Conservation (phyloP, 1,140 invertebrate species). For the Cydia amplana region DNA sequence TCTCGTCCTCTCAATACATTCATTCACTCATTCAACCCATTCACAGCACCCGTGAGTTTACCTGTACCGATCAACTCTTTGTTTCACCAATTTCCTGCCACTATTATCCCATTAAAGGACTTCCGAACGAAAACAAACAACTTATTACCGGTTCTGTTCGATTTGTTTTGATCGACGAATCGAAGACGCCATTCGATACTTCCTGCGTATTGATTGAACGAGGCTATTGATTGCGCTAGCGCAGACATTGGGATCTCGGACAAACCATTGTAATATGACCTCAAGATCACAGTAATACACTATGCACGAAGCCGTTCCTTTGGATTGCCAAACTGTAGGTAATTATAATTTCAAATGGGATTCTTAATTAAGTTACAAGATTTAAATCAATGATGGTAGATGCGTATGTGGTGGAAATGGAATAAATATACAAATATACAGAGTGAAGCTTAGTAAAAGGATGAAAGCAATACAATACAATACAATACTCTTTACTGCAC, state of each 20-base stretch:
- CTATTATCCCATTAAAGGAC: background rate
- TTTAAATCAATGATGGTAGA: too few species aligned
- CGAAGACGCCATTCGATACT: constrained; percentile 6
- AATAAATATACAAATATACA: too few species aligned
- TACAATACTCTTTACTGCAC: too few species aligned
- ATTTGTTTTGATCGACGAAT: constrained; percentile 36
- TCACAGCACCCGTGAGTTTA: background rate
- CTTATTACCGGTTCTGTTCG: background rate
- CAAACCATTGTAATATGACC: background rate
- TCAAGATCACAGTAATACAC: too few species aligned
- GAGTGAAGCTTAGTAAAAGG: too few species aligned
- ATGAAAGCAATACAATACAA: too few species aligned
- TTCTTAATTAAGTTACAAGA: too few species aligned
- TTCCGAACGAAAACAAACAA: constrained; percentile 23
- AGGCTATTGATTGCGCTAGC: background rate
- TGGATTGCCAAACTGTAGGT: too few species aligned
- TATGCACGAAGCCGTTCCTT: too few species aligned
- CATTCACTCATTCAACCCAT: background rate
- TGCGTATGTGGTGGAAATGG: too few species aligned
- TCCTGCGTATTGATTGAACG: background rate
- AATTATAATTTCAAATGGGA: too few species aligned
- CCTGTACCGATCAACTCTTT: constrained; percentile 2
- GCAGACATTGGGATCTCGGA: background rate
- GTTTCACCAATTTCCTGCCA: background rate
- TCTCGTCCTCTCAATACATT: too few species aligned